phyloP scores from a whole-genome alignment of 2,888 invertebrate species.

The Lepidonotus clava region DNA sequence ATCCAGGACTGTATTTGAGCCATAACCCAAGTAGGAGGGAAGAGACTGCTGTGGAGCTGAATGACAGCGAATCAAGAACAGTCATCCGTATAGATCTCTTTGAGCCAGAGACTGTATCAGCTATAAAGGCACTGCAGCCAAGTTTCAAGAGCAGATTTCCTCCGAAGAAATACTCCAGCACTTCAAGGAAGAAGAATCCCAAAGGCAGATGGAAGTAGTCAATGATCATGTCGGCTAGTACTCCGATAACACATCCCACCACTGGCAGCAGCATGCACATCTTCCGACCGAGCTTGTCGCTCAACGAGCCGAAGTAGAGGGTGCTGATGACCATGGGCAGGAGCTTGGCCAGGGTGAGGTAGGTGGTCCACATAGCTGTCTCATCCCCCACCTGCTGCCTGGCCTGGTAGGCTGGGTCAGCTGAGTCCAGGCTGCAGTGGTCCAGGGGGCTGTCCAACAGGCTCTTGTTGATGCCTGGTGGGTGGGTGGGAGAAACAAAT shows the following conservation, averaged over 20 bases:
- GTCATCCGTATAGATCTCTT: conserved; percentile 45
- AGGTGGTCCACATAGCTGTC: background rate
- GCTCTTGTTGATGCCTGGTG: background rate
- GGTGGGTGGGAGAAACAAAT: too few relatives aligned
- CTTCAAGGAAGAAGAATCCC: conserved; percentile 33
- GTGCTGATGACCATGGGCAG: background rate
- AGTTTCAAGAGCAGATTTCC: background rate
- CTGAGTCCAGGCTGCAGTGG: background rate
- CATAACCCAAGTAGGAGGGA: conserved; percentile 6
- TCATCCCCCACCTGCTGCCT: background rate
- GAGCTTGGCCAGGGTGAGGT: background rate
- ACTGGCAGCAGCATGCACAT: conserved; percentile 21
- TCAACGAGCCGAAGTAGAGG: conserved; percentile 9
- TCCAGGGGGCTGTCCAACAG: background rate
- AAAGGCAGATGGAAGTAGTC: conserved; percentile 16
- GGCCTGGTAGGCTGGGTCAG: background rate
- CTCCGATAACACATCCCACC: background rate
- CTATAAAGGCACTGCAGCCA: conserved; percentile 26
- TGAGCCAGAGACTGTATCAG: conserved; percentile 26
- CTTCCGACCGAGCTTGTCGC: conserved; percentile 21
- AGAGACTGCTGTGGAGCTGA: background rate
- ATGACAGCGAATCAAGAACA: conserved; percentile 5
- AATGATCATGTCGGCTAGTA: conserved; percentile 9
- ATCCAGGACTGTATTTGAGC: background rate
- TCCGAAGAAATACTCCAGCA: conserved; percentile 8